A percentile compares a stretch with the other conserved stretches of the same genome.
phyloP scores from a whole-genome alignment of 2,888 invertebrate genomes.

The Ectemnius lituratus region DNA sequence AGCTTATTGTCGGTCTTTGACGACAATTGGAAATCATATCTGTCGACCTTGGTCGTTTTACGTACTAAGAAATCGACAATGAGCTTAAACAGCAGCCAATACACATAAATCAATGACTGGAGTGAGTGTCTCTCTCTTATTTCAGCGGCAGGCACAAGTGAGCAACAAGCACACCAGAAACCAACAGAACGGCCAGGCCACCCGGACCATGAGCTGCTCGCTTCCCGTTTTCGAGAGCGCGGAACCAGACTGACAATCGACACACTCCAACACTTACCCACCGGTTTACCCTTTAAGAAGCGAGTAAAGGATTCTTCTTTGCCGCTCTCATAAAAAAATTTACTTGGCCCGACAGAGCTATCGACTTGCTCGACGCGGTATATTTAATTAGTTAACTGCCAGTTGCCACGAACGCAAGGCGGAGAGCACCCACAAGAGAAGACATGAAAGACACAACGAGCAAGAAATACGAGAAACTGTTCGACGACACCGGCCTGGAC shows the following conservation, averaged over 20 bases:
- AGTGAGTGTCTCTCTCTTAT: slow-evolving; percentile 10
- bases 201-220: slow-evolving; percentile 36
- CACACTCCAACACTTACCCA: background rate
- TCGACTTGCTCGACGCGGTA: background rate
- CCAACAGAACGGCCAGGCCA: slow-evolving; percentile 3
- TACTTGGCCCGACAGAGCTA: background rate
- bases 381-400: background rate
- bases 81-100: background rate
- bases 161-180: background rate
- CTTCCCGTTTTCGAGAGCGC: slow-evolving; percentile 41
- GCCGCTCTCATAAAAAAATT: background rate
- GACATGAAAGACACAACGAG: slow-evolving; percentile 57
- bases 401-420: slow-evolving; percentile 6
- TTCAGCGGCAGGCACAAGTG: slow-evolving; percentile 19
- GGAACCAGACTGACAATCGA: slow-evolving; percentile 42
- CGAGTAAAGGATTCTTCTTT: slow-evolving; percentile 3
- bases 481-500: slow-evolving; percentile 52
- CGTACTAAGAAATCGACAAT: slow-evolving; percentile 42
- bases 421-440: slow-evolving; percentile 11
- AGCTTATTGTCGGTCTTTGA: too few relatives aligned
- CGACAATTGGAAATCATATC: background rate
- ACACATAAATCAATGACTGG: background rate
- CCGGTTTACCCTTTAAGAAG: background rate
- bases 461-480: slow-evolving; percentile 55
- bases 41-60: slow-evolving; percentile 36